Evolutionary conservation across 2,113 vertebrate species (phyloP), one percentile per base, ranked within the genome.

Genomic region (Microcebus griseorufus): DNA sequence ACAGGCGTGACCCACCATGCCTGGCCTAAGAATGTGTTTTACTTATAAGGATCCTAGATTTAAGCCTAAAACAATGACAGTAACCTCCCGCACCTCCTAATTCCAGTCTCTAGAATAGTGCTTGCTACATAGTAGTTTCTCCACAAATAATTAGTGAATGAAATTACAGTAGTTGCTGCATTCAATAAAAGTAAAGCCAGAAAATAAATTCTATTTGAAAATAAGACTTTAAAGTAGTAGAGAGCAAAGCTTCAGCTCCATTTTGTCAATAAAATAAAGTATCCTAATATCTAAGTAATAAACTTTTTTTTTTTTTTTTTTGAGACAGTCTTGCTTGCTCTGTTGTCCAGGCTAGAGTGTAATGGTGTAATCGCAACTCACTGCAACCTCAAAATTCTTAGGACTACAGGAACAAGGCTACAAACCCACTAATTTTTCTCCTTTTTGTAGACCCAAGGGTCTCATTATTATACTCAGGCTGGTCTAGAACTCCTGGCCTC

Each of bases 1-100:
- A 64, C 60, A 64, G 60, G 60, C 25, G 10, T 29, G 60, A 64
- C 25, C 60, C 60, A 64, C 60, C 11, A 27, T 12, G 8, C 60
- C 23, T 25, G 22, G 60, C 60, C 60, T 64, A 29, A 64, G 60
- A 27, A 64, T 64, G 25, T 64, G 60, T 64, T 82, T 87, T 69
- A 51, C 73, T 89, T 60, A 84, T 81, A 95, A 96, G 67, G 64
- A 83, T 75, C 95, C 48, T 88, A 88, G 58, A 94, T n/a, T 72
- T 73, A 55, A 55, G n/a, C 27, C 78, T 81, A 60, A 39, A 96
- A 93, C 25, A 51, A 53, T 87, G 34, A n/a, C 22, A 95, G 78
- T 76, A 88, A 88, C 5, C 60, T 94, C 22, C 39, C 69, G 5
- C 7, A 79, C 14, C 10, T 37, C 37, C n/a, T 32, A 96, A 42